Evolutionary conservation across 2,888 invertebrate species (phyloP), one percentile per base, ranked within the genome.

Genomic region (Julus scanicus): DNA sequence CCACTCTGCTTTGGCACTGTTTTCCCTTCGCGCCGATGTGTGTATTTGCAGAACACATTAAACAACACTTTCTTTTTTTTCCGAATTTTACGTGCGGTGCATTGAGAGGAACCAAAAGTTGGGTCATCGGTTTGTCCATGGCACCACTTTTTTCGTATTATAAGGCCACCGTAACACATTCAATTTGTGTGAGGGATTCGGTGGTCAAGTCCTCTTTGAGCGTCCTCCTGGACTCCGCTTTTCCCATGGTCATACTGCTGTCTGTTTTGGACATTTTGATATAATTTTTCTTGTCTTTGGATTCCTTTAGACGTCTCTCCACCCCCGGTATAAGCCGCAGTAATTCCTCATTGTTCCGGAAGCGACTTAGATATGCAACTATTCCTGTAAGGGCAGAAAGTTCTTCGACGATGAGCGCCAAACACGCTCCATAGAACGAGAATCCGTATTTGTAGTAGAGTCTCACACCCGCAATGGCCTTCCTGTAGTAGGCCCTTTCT

Each of bases 81-180:
- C 71, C 9, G n/a, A 29, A 71, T 71, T 71, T 71, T 71, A 71
- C 71, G n/a, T 71, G 29, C 29, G 29, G 71, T 71, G 71, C 71
- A 71, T 29, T n/a, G n/a, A 71, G n/a, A 71, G 71, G 71, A 71
- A 71, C 71, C 71, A 71, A 71, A 29, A 29, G 71, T 71, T 71
- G 44, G 6, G 44, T 71, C 71, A 29, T 71, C 29, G 71, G 71
- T 71, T 71, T 71, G 71, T 11, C 53, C 71, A 20, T 63, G 63
- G 63, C 71, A 71, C 71, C 29, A 29, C 8, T 29, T 71, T 71
- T 29, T 71, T 71, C 71, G 71, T 71, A 71, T 71, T 88, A 88
- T 84, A 88, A 84, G 84, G 88, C 88, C 83, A 88, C 88, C 53
- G 88, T 88, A 20, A 88, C 88, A 20, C 88, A 88, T 88, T 88